Evolutionary conservation across 2,888 invertebrate species (phyloP).

Genomic region (Rutpela maculata): DNA sequence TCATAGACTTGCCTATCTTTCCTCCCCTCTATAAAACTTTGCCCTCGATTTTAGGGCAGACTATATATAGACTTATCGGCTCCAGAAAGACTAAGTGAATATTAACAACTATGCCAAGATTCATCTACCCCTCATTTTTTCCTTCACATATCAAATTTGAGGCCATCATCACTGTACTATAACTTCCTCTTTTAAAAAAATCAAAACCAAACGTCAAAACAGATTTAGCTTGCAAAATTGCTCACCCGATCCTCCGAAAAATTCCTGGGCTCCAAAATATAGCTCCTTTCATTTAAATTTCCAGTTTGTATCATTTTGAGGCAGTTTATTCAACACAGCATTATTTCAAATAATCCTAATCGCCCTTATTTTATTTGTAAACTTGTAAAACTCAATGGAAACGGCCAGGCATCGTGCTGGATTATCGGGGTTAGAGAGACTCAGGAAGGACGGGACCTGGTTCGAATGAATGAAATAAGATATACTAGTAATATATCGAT

Average conservation of each 20-base stretch:
- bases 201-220: no score
- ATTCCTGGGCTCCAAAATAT: conserved; percentile 67
- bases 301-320: conserved; percentile 54
- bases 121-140: no score
- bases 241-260: conserved; percentile 70
- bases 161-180: no score
- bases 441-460: neutral
- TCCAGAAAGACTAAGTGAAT: no score
- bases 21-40: no score
- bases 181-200: no score
- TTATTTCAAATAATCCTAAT: neutral
- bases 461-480: conserved; percentile 27
- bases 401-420: neutral
- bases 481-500: conserved; percentile 27
- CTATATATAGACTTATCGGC: no score
- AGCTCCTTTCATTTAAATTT: conserved; percentile 68
- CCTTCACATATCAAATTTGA: no score
- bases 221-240: neutral
- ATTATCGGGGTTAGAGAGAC: conserved; percentile 11
- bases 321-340: neutral
- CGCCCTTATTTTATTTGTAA: neutral
- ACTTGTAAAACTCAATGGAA: neutral
- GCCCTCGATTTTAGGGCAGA: no score
- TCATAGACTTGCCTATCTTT: no score
- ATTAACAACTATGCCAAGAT: no score